Evolutionary conservation across 2,888 invertebrate genomes (phyloP), one percentile per base, ranked within the genome.

Genomic region (Mycalesis mineus): DNA sequence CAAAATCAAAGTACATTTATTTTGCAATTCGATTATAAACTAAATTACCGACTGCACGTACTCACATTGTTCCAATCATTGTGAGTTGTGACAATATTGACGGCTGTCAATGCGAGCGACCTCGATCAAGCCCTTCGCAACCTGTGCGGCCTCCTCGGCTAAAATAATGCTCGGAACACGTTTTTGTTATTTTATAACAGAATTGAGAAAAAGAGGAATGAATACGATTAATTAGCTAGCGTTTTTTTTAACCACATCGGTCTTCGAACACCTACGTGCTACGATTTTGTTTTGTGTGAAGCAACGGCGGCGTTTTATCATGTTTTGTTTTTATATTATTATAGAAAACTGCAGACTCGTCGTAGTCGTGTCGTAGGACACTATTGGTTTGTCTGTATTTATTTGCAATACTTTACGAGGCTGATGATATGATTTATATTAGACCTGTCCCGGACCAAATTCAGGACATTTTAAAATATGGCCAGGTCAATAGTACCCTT

Each of bases 111-210:
- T 62, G 57, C 51, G 37, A 49, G 73, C 80, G 82, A 84, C 87
- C 84, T 88, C 81, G 81, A 66, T 66, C 64, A 68, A 75, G 85
- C 86, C 86, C 88, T 87, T 84, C 75, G 75, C 80, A 83, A 86
- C 88, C 86, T 86, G 72, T 73, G 78, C 73, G 84, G 87, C 85
- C 86, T 74, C 76, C 75, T 73, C 73, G 74, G 73, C 81, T 78
- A 81, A 80, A 79, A 80, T 77, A 75, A 77, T 69, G 68, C 68
- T 69, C 69, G 67, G 71, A 80, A 80, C 78, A 74, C 69, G 77
- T 78, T 82, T 66, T 57, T 57, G 51, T 50, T 17, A 50, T 36
- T 49, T 29, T 36, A 28, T 55, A 53, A 31, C 39, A 9, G 39
- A 55, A 11, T 54, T 14, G 29, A 50, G 9, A 40, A 51, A 41